These are phyloP conservation scores for Pollicipes pollicipes DNA, from an alignment of 1,140 invertebrate species.

Conservation along the genomic window DNA sequence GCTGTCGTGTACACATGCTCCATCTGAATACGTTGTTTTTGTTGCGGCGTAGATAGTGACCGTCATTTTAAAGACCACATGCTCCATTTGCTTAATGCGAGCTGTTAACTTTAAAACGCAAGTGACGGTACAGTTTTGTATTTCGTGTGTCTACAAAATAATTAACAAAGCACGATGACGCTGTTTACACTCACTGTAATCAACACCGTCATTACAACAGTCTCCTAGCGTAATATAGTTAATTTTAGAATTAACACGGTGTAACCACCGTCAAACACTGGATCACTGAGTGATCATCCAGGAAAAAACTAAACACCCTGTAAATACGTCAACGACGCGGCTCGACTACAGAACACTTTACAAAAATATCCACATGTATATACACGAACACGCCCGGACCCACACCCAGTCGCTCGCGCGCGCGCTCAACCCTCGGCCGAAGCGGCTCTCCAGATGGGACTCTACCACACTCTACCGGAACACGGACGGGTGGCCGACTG, in stretches of 20 bases:
- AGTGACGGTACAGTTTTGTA: neutral
- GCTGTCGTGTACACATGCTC: no score
- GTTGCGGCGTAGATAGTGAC: no score
- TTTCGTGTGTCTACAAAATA: constrained; percentile 2
- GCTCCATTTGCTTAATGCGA: no score
- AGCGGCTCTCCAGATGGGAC: neutral
- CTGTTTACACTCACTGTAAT: neutral
- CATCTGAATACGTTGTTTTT: no score
- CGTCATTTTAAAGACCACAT: no score
- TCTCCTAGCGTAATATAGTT: neutral
- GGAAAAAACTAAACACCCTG: neutral
- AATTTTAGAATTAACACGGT: constrained; percentile 2
- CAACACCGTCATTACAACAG: neutral
- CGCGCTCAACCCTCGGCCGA: no score
- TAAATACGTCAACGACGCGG: neutral
- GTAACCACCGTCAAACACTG: neutral
- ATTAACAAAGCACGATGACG: neutral
- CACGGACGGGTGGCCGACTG: neutral
- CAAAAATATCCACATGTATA: constrained; percentile 1
- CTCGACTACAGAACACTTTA: neutral
- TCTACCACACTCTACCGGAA: neutral
- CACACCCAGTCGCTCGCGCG: neutral
- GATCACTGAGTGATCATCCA: neutral
- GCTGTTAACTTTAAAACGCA: no score
- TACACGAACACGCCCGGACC: neutral